Percentiles rank a stretch among this genome's conserved stretches.
phyloP scores from a whole-genome alignment of 64 coral and sea anemone genomes.

The Stylophora pistillata region DNA sequence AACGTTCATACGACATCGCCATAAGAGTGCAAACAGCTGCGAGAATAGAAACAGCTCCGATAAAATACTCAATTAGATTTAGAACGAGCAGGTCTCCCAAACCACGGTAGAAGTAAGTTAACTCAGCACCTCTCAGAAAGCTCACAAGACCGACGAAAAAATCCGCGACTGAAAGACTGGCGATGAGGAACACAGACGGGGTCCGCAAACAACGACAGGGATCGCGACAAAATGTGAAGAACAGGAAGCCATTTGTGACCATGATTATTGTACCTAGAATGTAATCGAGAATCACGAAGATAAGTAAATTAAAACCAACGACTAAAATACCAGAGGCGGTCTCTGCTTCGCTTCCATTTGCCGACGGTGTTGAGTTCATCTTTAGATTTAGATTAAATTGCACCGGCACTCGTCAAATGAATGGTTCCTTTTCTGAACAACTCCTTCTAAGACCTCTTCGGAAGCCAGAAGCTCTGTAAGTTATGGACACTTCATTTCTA shows the following conservation, averaged over 20 bases:
- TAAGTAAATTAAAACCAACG: not conserved
- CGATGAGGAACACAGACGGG: conserved; percentile 8
- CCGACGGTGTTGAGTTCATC: not conserved
- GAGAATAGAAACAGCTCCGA: conserved; percentile 29
- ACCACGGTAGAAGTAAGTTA: not conserved
- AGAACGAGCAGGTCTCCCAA: not conserved
- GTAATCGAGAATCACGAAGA: not conserved
- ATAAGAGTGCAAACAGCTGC: conserved; percentile 17
- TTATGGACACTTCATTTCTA: no score
- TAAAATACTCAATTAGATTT: not conserved
- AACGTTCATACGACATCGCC: conserved; percentile 35
- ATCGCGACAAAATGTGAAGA: conserved; percentile 24
- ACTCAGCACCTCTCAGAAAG: conserved; percentile 13
- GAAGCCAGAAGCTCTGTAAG: no score
- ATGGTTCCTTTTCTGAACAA: no score
- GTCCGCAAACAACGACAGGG: conserved; percentile 11
- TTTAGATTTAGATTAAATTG: no score
- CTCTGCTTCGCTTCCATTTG: not conserved
- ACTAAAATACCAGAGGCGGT: not conserved
- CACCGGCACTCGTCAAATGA: no score
- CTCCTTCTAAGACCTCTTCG: no score
- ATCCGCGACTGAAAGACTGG: conserved; percentile 35
- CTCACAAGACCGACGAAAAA: conserved; percentile 26
- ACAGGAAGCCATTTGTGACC: not conserved
- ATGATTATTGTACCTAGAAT: not conserved